phyloP scores from a whole-genome alignment of 2,113 vertebrate species.

The Eonycteris spelaea region DNA sequence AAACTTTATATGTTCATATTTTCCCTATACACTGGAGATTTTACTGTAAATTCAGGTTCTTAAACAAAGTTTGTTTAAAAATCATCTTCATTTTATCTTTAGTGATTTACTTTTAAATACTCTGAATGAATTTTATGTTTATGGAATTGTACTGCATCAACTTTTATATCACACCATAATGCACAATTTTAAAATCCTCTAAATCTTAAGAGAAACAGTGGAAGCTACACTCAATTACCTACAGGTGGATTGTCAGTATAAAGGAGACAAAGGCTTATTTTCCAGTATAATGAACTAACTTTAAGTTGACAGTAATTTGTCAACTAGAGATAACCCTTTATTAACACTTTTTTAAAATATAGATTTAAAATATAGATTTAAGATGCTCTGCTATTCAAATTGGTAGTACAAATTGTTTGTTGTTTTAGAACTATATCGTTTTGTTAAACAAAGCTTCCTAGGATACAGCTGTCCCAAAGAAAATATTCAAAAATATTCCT shows the following conservation, averaged over 20 bases:
- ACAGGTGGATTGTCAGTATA: not conserved
- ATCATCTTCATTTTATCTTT: constrained; percentile 1
- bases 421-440: not conserved
- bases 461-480: not conserved
- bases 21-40: not conserved
- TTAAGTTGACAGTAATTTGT: constrained; percentile 7
- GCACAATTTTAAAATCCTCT: not conserved
- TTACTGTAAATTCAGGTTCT: not conserved
- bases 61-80: constrained; percentile 37
- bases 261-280: not conserved
- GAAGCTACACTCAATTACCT: not conserved
- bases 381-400: not conserved
- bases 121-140: not conserved
- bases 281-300: not conserved
- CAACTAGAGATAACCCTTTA: not conserved
- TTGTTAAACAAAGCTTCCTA: not conserved
- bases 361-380: constrained; percentile 28
- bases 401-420: not conserved
- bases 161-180: not conserved
- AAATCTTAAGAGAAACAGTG: not conserved
- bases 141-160: not conserved
- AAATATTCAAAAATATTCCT: not conserved
- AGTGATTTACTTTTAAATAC: constrained; percentile 42
- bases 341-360: not conserved
- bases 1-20: not conserved